These are phyloP conservation scores for Acleris laterana DNA, from an alignment of 2,888 invertebrate species.

Conservation along the genomic window DNA sequence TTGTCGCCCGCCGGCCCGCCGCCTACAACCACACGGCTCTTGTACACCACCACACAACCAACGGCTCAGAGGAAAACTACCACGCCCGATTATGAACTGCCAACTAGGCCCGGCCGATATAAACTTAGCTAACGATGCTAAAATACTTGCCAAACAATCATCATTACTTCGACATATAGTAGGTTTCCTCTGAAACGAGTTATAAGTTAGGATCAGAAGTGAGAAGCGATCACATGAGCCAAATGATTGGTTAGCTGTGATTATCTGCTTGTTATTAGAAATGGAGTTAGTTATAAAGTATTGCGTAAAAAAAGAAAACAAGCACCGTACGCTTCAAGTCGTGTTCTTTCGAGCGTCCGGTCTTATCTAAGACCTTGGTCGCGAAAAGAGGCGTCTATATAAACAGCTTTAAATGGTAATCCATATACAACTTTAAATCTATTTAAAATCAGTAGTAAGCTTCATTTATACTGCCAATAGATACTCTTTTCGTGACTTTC, in stretches of 20 bases:
- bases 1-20: slow-evolving; percentile 87
- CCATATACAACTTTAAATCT: too few species aligned
- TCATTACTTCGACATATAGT: background rate
- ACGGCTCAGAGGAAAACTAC: slow-evolving; percentile 27
- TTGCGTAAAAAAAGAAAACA: slow-evolving; percentile 65
- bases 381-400: slow-evolving; percentile 18
- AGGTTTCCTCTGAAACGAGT: slow-evolving; percentile 45
- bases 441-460: background rate
- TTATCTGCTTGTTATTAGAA: slow-evolving; percentile 41
- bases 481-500: slow-evolving; percentile 19
- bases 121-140: background rate
- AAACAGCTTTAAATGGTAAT: background rate
- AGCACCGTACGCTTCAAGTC: slow-evolving; percentile 55
- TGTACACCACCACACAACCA: slow-evolving; percentile 44
- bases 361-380: slow-evolving; percentile 45
- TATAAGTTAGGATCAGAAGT: slow-evolving; percentile 58
- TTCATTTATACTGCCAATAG: background rate
- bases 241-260: slow-evolving; percentile 64
- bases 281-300: slow-evolving; percentile 46
- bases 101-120: background rate
- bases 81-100: background rate
- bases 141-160: too few species aligned
- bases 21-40: slow-evolving; percentile 72
- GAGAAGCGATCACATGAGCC: slow-evolving; percentile 61
- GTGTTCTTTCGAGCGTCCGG: slow-evolving; percentile 48